Percentiles rank a stretch among this genome's conserved stretches.
Evolutionary conservation across 2,888 invertebrate genomes (phyloP).

Genomic region (Smittia aterrima): DNA sequence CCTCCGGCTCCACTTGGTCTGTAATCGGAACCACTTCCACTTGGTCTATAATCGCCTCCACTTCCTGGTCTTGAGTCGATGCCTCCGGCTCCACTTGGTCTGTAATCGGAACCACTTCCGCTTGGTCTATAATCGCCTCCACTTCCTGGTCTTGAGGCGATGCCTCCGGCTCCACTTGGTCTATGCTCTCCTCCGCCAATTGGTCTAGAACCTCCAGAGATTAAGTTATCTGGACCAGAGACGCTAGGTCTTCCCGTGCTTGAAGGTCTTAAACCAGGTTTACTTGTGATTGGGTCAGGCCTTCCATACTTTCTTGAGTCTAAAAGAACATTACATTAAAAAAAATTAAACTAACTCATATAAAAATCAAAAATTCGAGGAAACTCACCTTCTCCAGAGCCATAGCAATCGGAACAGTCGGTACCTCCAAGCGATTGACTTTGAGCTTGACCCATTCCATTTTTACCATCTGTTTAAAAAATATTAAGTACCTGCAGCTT

Average conservation of each 20-base stretch:
- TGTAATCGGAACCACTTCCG: too few species aligned
- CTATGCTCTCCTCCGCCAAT: background rate
- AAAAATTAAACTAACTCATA: background rate
- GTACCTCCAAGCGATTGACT: conserved; percentile 71
- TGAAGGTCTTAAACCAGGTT: background rate
- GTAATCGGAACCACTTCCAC: too few species aligned
- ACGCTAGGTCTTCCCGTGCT: background rate
- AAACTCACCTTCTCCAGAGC: conserved; percentile 46
- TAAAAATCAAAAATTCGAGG: too few species aligned
- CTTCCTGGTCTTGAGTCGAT: too few species aligned
- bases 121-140: too few species aligned
- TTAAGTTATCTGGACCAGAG: background rate
- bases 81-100: too few species aligned
- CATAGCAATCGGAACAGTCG: conserved; percentile 67
- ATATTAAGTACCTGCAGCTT: background rate
- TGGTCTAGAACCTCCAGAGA: background rate
- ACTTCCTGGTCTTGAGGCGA: too few species aligned
- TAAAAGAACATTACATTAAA: background rate
- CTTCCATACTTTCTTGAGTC: background rate
- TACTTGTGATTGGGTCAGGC: background rate
- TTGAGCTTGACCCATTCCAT: conserved; percentile 86
- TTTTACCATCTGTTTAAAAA: conserved; percentile 67
- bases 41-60: too few species aligned
- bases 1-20: too few species aligned
- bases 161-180: too few species aligned